Percentiles rank a stretch among this genome's conserved stretches.
These are phyloP conservation scores for Aphidius ervi DNA, from an alignment of 1,140 invertebrate species.

Conservation along the genomic window DNA sequence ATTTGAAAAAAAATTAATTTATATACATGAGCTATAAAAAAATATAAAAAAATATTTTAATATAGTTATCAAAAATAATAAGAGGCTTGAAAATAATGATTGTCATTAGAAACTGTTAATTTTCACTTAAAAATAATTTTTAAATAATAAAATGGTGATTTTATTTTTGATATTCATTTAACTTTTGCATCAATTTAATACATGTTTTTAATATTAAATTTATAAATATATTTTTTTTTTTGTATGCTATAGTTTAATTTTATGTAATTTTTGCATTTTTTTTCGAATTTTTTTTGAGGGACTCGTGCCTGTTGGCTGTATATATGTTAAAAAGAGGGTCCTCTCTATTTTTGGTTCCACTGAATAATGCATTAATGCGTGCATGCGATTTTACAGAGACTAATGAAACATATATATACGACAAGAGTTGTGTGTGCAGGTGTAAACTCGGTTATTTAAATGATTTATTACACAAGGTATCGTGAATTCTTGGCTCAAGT, in stretches of 20 bases:
- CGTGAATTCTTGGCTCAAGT: constrained; percentile 26
- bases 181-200: too few species aligned
- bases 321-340: background rate
- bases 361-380: constrained; percentile 40
- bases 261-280: background rate
- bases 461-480: constrained; percentile 36
- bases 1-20: too few species aligned
- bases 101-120: too few species aligned
- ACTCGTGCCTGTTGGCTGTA: constrained; percentile 1
- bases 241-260: background rate
- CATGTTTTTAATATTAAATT: constrained; percentile 8
- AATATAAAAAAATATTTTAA: too few species aligned
- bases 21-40: background rate
- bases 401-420: constrained; percentile 26
- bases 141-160: too few species aligned
- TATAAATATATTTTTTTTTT: background rate
- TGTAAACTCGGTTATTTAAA: constrained; percentile 42
- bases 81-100: too few species aligned
- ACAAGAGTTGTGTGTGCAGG: constrained; percentile 30
- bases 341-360: constrained; percentile 12
- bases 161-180: too few species aligned
- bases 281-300: too few species aligned
- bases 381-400: constrained; percentile 31
- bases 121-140: too few species aligned
- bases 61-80: too few species aligned